Evolutionary conservation across 1,140 invertebrate genomes (phyloP), one percentile per base, ranked within the genome.

Genomic region (Hycleus cichorii): DNA sequence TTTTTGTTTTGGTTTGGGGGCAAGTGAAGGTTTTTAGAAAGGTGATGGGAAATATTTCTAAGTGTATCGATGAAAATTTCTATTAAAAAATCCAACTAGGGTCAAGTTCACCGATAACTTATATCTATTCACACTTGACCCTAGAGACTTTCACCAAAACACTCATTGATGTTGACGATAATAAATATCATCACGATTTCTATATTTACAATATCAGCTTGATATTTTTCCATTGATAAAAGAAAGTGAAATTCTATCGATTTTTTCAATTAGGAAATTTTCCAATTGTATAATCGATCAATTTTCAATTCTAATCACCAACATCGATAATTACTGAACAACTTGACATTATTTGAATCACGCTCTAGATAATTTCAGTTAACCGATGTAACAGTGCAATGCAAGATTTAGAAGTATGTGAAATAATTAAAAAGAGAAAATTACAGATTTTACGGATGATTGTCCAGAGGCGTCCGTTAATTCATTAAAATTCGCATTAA

Each of bases 81-180:
- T 45, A 24, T 45, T 11, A 11, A 45, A 9, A 6, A 4, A 6
- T 45, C 43, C 40, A 11, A 45, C 43, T 11, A 53, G 45, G 51
- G 51, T 53, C 51, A 46, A 45, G 25, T 53, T 18, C 26, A 46
- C 9, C 11, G 12, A 45, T 42, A 27, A 38, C 40, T 42, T 24
- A n/a, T 42, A 9, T 48, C 40, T 52, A n/a, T 25, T 24, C 45
- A 45, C 51, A 38, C 51, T 53, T 53, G 51, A 53, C 51, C 51
- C 46, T 24, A 39, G 49, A 52, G 10, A 53, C 51, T 53, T 53
- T 53, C 51, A 44, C 51, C 27, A 53, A 53, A 53, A 42, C 51
- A 42, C 9, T 24, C 12, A 48, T 48, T 32, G 18, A 18, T 18
- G 1, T 18, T 18, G 18, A 18, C 18, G 18, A 18, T 18, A 18